Evolutionary conservation across 2,888 invertebrate species (phyloP).

Genomic region (Gibbula magus): DNA sequence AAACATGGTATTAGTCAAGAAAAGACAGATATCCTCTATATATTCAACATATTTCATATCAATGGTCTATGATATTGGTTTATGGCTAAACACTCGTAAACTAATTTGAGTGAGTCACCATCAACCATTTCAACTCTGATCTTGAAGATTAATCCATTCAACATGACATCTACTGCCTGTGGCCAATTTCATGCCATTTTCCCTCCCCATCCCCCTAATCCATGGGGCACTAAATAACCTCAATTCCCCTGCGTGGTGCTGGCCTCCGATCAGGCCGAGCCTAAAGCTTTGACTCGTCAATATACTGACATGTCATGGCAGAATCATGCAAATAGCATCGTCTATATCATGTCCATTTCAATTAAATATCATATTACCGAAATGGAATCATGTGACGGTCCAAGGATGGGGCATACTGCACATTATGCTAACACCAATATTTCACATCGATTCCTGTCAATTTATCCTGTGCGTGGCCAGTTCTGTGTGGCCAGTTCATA

Average conservation of each 20-base stretch:
- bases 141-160: too few species aligned
- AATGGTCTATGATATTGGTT: too few species aligned
- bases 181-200: too few species aligned
- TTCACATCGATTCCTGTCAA: not conserved
- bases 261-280: too few species aligned
- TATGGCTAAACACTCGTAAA: too few species aligned
- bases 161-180: too few species aligned
- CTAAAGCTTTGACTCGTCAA: too few species aligned
- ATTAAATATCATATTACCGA: not conserved
- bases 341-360: slow-evolving; percentile 5
- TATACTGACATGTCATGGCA: not conserved
- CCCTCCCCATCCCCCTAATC: too few species aligned
- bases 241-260: not conserved
- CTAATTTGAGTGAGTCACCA: not conserved
- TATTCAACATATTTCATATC: too few species aligned
- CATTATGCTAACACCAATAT: not conserved
- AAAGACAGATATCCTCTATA: not conserved
- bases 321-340: slow-evolving; percentile 6
- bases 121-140: not conserved
- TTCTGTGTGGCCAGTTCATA: not conserved
- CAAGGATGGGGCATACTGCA: not conserved
- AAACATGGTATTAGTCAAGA: too few species aligned
- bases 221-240: not conserved
- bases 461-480: not conserved
- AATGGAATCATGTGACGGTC: not conserved